Evolutionary conservation across 1,140 invertebrate species (phyloP), one percentile per base, ranked within the genome.

Genomic region (Spodoptera litura): DNA sequence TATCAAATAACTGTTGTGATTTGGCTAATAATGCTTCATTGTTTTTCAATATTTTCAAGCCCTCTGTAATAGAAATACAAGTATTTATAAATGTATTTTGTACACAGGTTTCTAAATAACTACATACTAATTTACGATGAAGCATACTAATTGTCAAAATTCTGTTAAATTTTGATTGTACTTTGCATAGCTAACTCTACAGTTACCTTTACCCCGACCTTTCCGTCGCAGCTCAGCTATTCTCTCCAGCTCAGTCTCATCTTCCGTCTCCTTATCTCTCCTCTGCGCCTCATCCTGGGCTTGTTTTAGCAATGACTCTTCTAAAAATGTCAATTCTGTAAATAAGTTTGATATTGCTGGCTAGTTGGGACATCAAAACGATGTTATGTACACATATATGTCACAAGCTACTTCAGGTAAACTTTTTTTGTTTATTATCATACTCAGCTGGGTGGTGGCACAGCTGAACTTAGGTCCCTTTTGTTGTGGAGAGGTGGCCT

Each of bases 241-340:
- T 71, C 93, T 84, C 73, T 94, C 93, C 1, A 87, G 78, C 81
- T 94, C 92, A 71, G 74, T 90, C 44, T 94, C 92, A 35, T 90
- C 88, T 35, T 91, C 88, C 35, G 80, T 52, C 56, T 89, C 85
- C 27, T 55, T 82, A 70, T 88, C 88, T 58, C 58, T 85, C 53
- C 80, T 89, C 31, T 79, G 53, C 4, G 79, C 66, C 31, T 90
- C 90, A 6, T 93, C 92, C 15, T 87, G 77, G 0, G 93, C 93
- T 85, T 93, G 91, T 75, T 91, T 93, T 51, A 94, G 66, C 31
- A 94, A 74, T 3, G 88, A 91, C 52, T 94, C 92, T 86, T 94
- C 93, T 78, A 93, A 71, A 83, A 92, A 92, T 10, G 92, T 94
- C 51, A 92, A 55, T 78, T 94, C 93, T 94, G 68, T 44, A 88